These are phyloP conservation scores for Forbesichthys papilliferus DNA, from an alignment of 2,113 vertebrate species.

Conservation along the genomic window DNA sequence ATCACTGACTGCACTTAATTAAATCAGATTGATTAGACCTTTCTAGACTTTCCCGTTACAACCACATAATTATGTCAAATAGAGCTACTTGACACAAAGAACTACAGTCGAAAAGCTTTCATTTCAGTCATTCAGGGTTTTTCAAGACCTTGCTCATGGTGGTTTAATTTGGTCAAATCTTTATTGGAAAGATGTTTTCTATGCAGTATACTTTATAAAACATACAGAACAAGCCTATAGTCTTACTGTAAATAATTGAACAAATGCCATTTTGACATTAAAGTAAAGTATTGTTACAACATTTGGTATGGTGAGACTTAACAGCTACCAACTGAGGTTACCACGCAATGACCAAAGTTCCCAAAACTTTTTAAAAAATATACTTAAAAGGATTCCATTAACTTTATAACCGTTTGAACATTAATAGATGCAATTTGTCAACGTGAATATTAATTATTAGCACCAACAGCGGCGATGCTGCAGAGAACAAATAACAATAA, in stretches of 20 bases:
- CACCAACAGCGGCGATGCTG: slow-evolving; percentile 27
- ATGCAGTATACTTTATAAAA: background rate
- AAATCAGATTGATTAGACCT: slow-evolving; percentile 86
- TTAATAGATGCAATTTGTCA: slow-evolving; percentile 25
- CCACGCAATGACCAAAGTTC: too few relatives aligned
- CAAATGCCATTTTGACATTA: too few relatives aligned
- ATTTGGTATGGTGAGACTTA: too few relatives aligned
- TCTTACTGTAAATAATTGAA: too few relatives aligned
- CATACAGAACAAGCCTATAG: slow-evolving; percentile 17
- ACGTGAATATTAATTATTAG: slow-evolving; percentile 45
- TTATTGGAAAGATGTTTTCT: background rate
- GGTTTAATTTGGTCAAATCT: background rate
- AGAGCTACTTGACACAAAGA: slow-evolving; percentile 76
- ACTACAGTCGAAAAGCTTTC: slow-evolving; percentile 55
- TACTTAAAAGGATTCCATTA: background rate
- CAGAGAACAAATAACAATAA: slow-evolving; percentile 46
- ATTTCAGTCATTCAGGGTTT: slow-evolving; percentile 46
- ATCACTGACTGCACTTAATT: slow-evolving; percentile 85
- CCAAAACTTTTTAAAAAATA: too few relatives aligned
- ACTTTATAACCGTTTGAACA: slow-evolving; percentile 11
- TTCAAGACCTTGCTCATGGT: slow-evolving; percentile 21
- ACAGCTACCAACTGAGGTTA: too few relatives aligned
- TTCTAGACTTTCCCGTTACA: slow-evolving; percentile 79
- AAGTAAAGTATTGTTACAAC: too few relatives aligned
- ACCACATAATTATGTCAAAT: slow-evolving; percentile 84